Percentiles rank a stretch among this genome's conserved stretches.
phyloP scores from a whole-genome alignment of 2,113 vertebrate species.

The Sceloporus undulatus region DNA sequence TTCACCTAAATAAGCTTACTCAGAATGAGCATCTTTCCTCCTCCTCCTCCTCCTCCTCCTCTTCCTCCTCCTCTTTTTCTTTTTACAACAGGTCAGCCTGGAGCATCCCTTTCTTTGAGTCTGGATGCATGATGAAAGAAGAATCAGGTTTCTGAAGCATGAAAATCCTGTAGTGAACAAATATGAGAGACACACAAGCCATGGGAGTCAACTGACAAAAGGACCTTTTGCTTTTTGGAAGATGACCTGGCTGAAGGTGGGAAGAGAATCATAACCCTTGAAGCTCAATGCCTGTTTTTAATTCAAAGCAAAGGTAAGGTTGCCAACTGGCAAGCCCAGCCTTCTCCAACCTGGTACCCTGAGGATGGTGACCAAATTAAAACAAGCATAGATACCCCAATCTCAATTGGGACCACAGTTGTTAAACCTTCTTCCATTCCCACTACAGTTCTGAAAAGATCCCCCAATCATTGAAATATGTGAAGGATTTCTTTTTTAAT shows the following conservation, averaged over 20 bases:
- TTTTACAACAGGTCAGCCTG: background rate
- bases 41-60: background rate
- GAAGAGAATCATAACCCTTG: no score
- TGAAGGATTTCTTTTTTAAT: no score
- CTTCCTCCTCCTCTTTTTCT: background rate
- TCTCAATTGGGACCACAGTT: background rate
- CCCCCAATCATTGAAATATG: no score
- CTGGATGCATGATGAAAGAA: background rate
- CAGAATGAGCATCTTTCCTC: background rate
- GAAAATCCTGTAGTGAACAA: background rate
- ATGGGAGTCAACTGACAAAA: background rate
- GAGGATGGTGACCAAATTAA: background rate
- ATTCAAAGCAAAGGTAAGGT: background rate
- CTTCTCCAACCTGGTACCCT: no score
- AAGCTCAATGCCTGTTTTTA: background rate
- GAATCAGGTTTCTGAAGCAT: slow-evolving; percentile 12
- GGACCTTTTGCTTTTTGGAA: background rate
- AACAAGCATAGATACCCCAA: background rate
- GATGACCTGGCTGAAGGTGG: background rate
- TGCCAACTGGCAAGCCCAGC: background rate
- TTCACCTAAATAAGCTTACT: background rate
- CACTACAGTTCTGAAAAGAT: no score
- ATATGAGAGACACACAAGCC: background rate
- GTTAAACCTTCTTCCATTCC: no score
- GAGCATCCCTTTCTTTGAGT: background rate